Evolutionary conservation across 2,888 invertebrate species (phyloP).

Genomic region (Tillus elongatus): DNA sequence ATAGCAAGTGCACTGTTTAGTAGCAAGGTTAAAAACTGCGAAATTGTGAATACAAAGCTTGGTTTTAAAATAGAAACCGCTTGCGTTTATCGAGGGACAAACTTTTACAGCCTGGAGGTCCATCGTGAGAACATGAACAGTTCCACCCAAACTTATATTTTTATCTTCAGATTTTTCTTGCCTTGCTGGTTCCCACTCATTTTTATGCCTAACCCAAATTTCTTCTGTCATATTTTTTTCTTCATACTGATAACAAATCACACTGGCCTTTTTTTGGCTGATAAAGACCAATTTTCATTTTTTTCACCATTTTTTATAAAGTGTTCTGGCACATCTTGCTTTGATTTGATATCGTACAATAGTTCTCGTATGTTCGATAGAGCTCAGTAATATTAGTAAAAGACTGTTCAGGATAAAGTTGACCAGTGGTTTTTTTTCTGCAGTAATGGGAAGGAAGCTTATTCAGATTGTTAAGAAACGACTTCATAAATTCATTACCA

Average conservation of each 20-base stretch:
- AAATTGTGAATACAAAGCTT: conserved; percentile 29
- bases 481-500: conserved; percentile 5
- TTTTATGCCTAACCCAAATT: conserved; percentile 19
- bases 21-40: conserved; percentile 24
- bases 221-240: conserved; percentile 22
- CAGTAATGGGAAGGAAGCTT: conserved; percentile 26
- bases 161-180: conserved; percentile 23
- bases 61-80: conserved; percentile 25
- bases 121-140: conserved; percentile 19
- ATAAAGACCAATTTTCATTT: conserved; percentile 21
- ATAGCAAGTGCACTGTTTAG: conserved; percentile 20
- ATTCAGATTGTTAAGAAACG: conserved; percentile 18
- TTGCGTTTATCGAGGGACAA: conserved; percentile 20
- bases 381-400: conserved; percentile 17
- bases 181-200: conserved; percentile 22
- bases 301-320: conserved; percentile 14
- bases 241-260: conserved; percentile 21
- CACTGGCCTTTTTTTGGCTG: conserved; percentile 24
- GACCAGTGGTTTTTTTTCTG: conserved; percentile 14
- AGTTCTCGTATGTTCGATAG: conserved; percentile 7
- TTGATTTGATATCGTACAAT: conserved; percentile 10
- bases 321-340: conserved; percentile 7
- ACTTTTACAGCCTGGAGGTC: conserved; percentile 25
- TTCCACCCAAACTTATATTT: conserved; percentile 16
- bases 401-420: conserved; percentile 21